Conservation (phyloP, 2,113 vertebrate genomes). For the Leptobrachium ailaonicum region DNA sequence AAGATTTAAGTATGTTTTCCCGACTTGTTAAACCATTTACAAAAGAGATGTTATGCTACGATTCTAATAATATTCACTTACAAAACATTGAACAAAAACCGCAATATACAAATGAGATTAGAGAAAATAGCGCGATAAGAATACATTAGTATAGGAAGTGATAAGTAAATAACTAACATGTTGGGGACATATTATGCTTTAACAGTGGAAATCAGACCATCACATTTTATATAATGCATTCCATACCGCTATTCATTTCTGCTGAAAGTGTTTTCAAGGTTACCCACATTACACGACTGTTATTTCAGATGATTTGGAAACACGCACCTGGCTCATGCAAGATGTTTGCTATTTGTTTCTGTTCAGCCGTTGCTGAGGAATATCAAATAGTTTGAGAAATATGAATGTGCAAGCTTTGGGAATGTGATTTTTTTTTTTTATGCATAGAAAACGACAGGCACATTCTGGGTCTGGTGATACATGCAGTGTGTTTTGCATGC, state of each 20-base stretch:
- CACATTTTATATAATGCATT: slow-evolving; percentile 35
- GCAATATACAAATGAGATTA: too few relatives aligned
- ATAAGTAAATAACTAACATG: too few relatives aligned
- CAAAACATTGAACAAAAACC: too few relatives aligned
- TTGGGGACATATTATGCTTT: neutral
- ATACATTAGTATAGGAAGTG: too few relatives aligned
- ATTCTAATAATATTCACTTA: too few relatives aligned
- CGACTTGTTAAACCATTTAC: too few relatives aligned
- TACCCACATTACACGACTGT: slow-evolving; percentile 28
- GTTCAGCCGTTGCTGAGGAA: slow-evolving; percentile 7
- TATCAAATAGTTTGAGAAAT: slow-evolving; percentile 42
- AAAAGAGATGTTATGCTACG: too few relatives aligned
- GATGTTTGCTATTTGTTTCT: slow-evolving; percentile 31
- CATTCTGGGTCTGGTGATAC: slow-evolving; percentile 6
- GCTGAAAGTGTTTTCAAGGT: slow-evolving; percentile 8
- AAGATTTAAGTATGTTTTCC: too few relatives aligned
- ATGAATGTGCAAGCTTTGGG: slow-evolving; percentile 23
- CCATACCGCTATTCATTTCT: neutral
- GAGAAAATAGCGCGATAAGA: too few relatives aligned
- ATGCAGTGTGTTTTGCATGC: slow-evolving; percentile 39
- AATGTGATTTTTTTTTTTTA: neutral
- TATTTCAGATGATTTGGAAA: slow-evolving; percentile 34
- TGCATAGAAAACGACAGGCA: slow-evolving; percentile 14
- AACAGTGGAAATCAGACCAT: slow-evolving; percentile 5
- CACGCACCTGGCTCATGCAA: slow-evolving; percentile 20